Conservation (phyloP, 2,113 vertebrate species). For the Aegotheles bennettii region DNA sequence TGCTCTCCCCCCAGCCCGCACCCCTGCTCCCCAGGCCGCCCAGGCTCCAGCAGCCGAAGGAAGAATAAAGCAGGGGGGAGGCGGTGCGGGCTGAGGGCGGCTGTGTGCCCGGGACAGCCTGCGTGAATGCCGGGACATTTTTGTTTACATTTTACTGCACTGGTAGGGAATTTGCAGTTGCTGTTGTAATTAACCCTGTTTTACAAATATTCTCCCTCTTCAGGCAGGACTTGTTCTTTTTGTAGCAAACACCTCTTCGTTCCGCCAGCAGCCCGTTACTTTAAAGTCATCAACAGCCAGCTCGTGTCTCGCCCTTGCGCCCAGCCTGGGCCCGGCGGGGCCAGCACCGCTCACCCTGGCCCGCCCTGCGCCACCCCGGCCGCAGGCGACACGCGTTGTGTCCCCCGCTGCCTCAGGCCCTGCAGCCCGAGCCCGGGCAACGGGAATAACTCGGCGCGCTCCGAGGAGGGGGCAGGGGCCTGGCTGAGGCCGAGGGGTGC, state of each 20-base stretch:
- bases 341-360: rapidly evolving
- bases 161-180: too few relatives aligned
- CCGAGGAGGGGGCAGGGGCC: rapidly evolving
- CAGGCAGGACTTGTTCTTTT: neutral
- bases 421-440: neutral
- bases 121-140: neutral
- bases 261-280: neutral
- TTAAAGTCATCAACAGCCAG: neutral
- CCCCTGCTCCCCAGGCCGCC: too few relatives aligned
- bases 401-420: rapidly evolving
- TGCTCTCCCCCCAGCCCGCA: too few relatives aligned
- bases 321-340: rapidly evolving
- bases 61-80: too few relatives aligned
- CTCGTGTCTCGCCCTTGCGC: neutral
- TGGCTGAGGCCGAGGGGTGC: rapidly evolving
- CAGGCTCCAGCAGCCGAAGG: too few relatives aligned
- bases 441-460: rapidly evolving
- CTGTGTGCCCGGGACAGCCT: too few relatives aligned
- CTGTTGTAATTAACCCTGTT: neutral
- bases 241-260: neutral
- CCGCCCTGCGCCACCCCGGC: rapidly evolving
- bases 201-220: neutral
- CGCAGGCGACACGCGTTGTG: rapidly evolving
- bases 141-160: neutral
- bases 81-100: too few relatives aligned